Conservation (phyloP, 2,797 vertebrate genomes). For the Limnodromus scolopaceus region DNA sequence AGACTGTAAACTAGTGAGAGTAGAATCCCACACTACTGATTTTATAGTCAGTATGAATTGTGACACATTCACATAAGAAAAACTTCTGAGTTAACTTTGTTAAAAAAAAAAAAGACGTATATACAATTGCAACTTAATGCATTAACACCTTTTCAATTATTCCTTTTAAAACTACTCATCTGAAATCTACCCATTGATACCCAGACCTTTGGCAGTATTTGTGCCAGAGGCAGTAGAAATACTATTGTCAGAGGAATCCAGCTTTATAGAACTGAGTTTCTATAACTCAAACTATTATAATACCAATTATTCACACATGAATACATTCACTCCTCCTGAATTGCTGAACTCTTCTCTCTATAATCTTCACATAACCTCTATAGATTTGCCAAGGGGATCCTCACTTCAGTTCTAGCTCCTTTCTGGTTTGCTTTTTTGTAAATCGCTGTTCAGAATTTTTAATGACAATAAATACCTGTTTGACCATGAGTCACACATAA, state of each 20-base stretch:
- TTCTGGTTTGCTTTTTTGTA: background rate
- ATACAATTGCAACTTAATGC: background rate
- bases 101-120: background rate
- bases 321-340: conserved; percentile 53
- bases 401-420: background rate
- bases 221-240: conserved; percentile 36
- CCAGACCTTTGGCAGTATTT: conserved; percentile 28
- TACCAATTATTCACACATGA: conserved; percentile 65
- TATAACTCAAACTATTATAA: conserved; percentile 50
- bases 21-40: background rate
- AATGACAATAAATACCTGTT: background rate
- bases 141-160: conserved; percentile 24
- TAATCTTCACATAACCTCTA: conserved; percentile 56
- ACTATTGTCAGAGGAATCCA: conserved; percentile 45
- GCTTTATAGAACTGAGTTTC: conserved; percentile 17
- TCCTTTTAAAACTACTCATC: conserved; percentile 14
- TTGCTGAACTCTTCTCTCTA: conserved; percentile 23
- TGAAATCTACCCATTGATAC: background rate
- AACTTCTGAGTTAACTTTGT: background rate
- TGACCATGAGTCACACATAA: background rate
- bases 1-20: background rate
- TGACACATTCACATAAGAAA: background rate
- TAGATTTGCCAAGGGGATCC: conserved; percentile 23
- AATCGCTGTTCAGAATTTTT: background rate
- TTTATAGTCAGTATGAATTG: background rate